Evolutionary conservation across 1,140 invertebrate species (phyloP).

Genomic region (Sarcophaga peregrina): DNA sequence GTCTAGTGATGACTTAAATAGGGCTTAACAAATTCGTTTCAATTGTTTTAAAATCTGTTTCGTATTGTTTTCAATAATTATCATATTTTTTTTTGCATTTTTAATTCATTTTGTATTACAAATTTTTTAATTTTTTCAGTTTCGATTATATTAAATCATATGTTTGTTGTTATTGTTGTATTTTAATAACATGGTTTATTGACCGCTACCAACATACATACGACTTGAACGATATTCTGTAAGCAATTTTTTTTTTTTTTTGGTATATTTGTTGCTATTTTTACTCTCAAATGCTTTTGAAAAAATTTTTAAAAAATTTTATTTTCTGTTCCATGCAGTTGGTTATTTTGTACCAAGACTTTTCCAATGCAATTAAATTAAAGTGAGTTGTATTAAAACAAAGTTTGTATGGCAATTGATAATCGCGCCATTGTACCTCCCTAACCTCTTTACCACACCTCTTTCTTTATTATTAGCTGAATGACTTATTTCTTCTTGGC

Average conservation of each 20-base stretch:
- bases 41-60: constrained; percentile 1
- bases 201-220: constrained; percentile 25
- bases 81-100: background rate
- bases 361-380: background rate
- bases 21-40: background rate
- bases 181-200: constrained; percentile 39
- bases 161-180: constrained; percentile 13
- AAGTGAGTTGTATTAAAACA: constrained; percentile 15
- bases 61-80: background rate
- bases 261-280: background rate
- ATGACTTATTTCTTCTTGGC: no score
- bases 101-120: background rate
- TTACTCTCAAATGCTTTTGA: background rate
- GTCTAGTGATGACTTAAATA: background rate
- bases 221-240: constrained; percentile 9
- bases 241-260: background rate
- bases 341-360: background rate
- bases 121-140: constrained; percentile 24
- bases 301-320: no score
- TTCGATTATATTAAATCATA: constrained; percentile 31
- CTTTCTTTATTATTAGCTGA: background rate
- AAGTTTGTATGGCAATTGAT: background rate
- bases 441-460: background rate
- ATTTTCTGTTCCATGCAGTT: no score
- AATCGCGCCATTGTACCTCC: background rate